Conservation (phyloP, 2,888 invertebrate genomes). For the Clusia tigrina region DNA sequence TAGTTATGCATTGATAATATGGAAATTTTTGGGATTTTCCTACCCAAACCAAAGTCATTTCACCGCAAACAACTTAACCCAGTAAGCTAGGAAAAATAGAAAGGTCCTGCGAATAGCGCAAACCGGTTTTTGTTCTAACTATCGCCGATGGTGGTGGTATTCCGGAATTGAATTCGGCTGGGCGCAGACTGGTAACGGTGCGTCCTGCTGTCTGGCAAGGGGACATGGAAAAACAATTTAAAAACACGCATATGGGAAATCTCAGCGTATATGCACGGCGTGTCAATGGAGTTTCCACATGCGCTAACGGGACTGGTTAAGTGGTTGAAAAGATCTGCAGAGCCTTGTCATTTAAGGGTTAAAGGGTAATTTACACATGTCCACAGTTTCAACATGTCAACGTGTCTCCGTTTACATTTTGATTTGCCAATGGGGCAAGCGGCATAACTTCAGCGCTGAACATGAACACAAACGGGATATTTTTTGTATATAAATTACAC, state of each 20-base stretch:
- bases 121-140: constrained; percentile 14
- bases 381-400: constrained; percentile 27
- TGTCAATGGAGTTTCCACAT: too few relatives aligned
- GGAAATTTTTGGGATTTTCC: constrained; percentile 59
- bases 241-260: background rate
- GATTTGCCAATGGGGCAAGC: constrained; percentile 37
- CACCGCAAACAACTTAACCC: constrained; percentile 39
- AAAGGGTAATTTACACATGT: constrained; percentile 30
- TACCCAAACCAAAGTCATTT: constrained; percentile 39
- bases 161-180: constrained; percentile 25
- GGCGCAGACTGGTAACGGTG: background rate
- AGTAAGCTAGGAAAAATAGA: constrained; percentile 17
- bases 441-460: too few relatives aligned
- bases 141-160: constrained; percentile 15
- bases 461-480: constrained; percentile 21
- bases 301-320: constrained; percentile 1
- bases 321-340: constrained; percentile 9
- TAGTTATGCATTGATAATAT: constrained; percentile 58
- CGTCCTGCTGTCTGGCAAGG: background rate
- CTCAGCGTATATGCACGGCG: too few relatives aligned
- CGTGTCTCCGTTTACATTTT: constrained; percentile 42
- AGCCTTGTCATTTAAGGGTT: constrained; percentile 25
- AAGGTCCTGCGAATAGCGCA: constrained; percentile 22
- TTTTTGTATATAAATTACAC: too few relatives aligned
- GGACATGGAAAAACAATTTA: background rate